phyloP scores from a whole-genome alignment of 1,140 invertebrate species.

The Coelopa frigida region DNA sequence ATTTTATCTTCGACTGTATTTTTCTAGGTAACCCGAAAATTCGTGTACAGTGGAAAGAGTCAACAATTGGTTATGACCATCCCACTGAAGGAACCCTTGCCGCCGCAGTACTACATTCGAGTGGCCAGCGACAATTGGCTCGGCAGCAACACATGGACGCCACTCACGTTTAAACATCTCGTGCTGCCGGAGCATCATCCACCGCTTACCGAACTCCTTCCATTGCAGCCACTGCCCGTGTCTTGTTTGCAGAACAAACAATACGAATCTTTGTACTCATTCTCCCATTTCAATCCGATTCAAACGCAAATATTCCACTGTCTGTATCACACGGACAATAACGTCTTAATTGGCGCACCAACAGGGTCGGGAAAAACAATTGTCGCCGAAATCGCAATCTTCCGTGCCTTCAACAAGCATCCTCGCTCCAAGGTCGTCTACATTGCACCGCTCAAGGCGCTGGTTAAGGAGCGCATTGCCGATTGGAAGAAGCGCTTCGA shows the following conservation, averaged over 20 bases:
- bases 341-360: slow-evolving; percentile 92
- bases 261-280: slow-evolving; percentile 81
- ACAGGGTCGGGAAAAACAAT: slow-evolving; percentile 99
- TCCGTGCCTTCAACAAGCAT: slow-evolving; percentile 79
- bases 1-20: background rate
- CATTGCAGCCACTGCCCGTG: slow-evolving; percentile 84
- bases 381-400: slow-evolving; percentile 95
- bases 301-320: slow-evolving; percentile 98
- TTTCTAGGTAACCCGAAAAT: slow-evolving; percentile 68
- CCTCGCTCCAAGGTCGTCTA: slow-evolving; percentile 91
- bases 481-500: slow-evolving; percentile 94
- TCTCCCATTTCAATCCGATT: slow-evolving; percentile 96
- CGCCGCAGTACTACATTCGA: slow-evolving; percentile 85
- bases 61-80: slow-evolving; percentile 93
- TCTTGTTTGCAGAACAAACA: slow-evolving; percentile 68
- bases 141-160: slow-evolving; percentile 63
- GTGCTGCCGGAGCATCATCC: slow-evolving; percentile 89
- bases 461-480: slow-evolving; percentile 91
- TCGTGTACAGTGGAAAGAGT: slow-evolving; percentile 60
- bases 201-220: slow-evolving; percentile 87
- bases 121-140: slow-evolving; percentile 88
- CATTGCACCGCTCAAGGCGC: slow-evolving; percentile 95
- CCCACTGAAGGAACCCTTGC: slow-evolving; percentile 84
- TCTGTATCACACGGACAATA: slow-evolving; percentile 91
- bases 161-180: slow-evolving; percentile 82